Conservation (phyloP, 2,888 invertebrate species). For the Torymus aiolomorphi region DNA sequence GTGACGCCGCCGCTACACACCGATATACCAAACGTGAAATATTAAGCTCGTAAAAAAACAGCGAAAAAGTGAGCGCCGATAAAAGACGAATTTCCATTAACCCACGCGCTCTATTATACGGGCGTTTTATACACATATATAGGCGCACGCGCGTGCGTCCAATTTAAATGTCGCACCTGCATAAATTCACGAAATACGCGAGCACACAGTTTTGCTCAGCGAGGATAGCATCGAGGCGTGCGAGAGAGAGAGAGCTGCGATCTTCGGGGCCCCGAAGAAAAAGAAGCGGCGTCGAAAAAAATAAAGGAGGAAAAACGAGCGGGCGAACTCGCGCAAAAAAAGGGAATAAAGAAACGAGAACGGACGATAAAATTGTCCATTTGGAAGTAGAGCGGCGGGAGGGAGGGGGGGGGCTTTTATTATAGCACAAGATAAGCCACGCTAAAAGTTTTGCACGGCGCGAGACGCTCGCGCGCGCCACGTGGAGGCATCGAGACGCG, state of each 20-base stretch:
- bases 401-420: slow-evolving; percentile 12
- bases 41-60: slow-evolving; percentile 27
- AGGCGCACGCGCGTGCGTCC: too few species aligned
- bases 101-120: neutral
- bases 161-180: neutral
- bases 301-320: neutral
- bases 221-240: neutral
- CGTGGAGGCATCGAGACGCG: slow-evolving; percentile 56
- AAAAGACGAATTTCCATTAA: slow-evolving; percentile 37
- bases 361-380: slow-evolving; percentile 50
- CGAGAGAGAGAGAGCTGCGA: neutral
- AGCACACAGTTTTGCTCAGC: neutral
- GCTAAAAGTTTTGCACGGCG: slow-evolving; percentile 50
- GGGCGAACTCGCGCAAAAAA: neutral
- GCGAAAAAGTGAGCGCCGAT: slow-evolving; percentile 14
- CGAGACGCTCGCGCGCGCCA: slow-evolving; percentile 34
- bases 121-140: neutral
- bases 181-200: slow-evolving; percentile 4
- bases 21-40: slow-evolving; percentile 15
- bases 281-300: neutral
- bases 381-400: slow-evolving; percentile 4
- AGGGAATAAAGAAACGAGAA: slow-evolving; percentile 10
- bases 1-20: too few species aligned
- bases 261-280: neutral
- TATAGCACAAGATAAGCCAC: slow-evolving; percentile 45